Percentiles rank a stretch among this genome's conserved stretches.
Conservation (phyloP, 2,113 vertebrate genomes). For the Glaucidium brasilianum region DNA sequence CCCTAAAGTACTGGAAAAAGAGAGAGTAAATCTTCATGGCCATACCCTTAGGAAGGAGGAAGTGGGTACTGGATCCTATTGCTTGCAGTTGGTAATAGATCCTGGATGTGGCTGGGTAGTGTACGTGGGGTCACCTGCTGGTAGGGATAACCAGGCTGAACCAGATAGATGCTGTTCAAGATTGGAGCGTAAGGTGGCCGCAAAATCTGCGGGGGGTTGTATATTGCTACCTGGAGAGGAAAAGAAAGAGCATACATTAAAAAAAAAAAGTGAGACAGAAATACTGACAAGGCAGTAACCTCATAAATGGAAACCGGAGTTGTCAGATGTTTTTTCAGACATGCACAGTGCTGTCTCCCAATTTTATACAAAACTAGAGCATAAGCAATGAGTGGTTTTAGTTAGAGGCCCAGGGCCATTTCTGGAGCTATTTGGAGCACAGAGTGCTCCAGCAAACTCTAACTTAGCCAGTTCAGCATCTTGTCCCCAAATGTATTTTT, state of each 20-base stretch:
- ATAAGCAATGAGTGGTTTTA: not conserved
- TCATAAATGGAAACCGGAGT: not conserved
- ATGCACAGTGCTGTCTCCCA: not conserved
- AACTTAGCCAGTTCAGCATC: not conserved
- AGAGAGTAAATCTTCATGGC: not conserved
- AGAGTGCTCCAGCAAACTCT: not conserved
- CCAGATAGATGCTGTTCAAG: conserved; percentile 45
- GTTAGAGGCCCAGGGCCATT: not conserved
- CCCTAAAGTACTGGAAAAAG: not conserved
- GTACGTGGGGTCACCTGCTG: conserved; percentile 34
- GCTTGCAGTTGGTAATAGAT: conserved; percentile 32
- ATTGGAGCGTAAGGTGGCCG: conserved; percentile 30
- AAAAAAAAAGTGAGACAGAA: not conserved
- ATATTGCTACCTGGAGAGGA: conserved; percentile 38
- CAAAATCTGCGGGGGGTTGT: conserved; percentile 60
- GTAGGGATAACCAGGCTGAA: conserved; percentile 45
- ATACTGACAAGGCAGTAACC: not conserved
- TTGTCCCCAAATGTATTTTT: not conserved
- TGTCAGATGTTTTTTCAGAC: not conserved
- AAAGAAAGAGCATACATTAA: not conserved
- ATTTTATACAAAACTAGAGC: not conserved
- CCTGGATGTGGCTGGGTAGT: not conserved
- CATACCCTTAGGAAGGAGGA: conserved; percentile 53
- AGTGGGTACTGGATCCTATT: conserved; percentile 32
- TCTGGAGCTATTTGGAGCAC: not conserved